Base-by-base conservation (phyloP, 2,113 vertebrate species). In the Rana temporaria region DNA sequence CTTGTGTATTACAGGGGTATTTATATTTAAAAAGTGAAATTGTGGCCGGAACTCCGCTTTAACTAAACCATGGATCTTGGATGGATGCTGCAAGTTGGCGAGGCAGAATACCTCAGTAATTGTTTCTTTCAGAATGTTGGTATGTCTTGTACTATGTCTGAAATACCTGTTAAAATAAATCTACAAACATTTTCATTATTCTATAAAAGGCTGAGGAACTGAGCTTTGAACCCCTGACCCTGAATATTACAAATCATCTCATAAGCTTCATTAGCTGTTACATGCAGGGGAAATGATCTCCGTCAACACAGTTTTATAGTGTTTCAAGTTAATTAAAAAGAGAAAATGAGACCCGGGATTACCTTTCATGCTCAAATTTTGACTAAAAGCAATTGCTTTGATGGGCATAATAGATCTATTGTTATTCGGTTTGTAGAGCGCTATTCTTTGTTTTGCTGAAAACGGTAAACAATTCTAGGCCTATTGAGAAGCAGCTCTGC, bases 241-340 rank as follows among this genome's bases (percentile, higher is more conserved):
- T 18, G 68, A 52, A n/a, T 53, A 16, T 53, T 70, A 14, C 15
- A 4, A 52, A 52, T 22, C 20, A 20, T 53, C 8, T 70, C 42
- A 68, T 68, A 52, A 26, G 42, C 42, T 48, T 48, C 9, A 26
- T 42, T 24, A 20, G 20, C 68, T 16, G 48, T 71, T n/a, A 22
- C 56, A 42, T 38, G 32, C 26, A 16, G 14, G 34, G 71, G 19
- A 16, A 15, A n/a, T 17, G 56, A 19, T 26, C 72, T 34, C 5
- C 6, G 20, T 22, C 34, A 57, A 75, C 19, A 74, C 32, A 65
- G 15, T 48, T 65, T 42, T 53, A 78, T 52, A 30, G 22, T 78
- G 75, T 78, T 65, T 59, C 53, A 30, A 38, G 53, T 79, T 79
- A 68, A 79, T 69, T 79, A 79, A 68, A 38, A 26, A 57, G 53